phyloP scores from a whole-genome alignment of 2,797 vertebrate genomes.

The Luscinia megarhynchos region DNA sequence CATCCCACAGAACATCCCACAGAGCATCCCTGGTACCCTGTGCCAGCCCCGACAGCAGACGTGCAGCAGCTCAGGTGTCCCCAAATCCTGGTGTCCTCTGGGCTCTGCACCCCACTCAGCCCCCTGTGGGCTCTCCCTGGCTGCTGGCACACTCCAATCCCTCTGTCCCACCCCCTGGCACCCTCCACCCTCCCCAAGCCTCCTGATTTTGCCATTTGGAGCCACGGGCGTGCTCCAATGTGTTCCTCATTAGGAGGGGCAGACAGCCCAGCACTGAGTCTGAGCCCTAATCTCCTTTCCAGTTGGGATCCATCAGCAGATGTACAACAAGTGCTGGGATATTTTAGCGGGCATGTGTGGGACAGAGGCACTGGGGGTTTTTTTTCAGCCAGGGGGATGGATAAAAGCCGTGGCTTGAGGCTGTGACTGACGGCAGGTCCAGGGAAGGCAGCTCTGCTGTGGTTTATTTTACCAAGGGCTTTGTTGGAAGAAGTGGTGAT shows the following conservation, averaged over 20 bases:
- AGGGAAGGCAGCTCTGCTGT: background rate
- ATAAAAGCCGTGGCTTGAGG: background rate
- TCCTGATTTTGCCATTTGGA: constrained; percentile 43
- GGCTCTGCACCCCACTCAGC: background rate
- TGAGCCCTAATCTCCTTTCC: constrained; percentile 73
- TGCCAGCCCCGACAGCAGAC: background rate
- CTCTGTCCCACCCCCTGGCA: too few relatives aligned
- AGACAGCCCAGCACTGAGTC: constrained; percentile 68
- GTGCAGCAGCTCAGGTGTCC: fast-evolving
- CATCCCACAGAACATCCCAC: background rate
- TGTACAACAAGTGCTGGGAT: constrained; percentile 66
- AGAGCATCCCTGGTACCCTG: fast-evolving
- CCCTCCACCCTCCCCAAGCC: background rate
- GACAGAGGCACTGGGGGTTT: background rate
- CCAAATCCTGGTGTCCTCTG: fast-evolving
- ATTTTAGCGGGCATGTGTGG: constrained; percentile 52
- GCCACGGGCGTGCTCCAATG: background rate
- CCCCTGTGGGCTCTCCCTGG: background rate
- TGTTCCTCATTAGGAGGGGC: constrained; percentile 73
- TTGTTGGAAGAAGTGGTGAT: constrained; percentile 68
- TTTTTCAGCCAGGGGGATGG: background rate
- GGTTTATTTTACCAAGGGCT: constrained; percentile 68
- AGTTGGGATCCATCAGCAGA: constrained; percentile 72
- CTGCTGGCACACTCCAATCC: background rate
- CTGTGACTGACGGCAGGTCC: background rate